phyloP scores from a whole-genome alignment of 2,113 vertebrate genomes.

The Anarhynchus alexandrinus region DNA sequence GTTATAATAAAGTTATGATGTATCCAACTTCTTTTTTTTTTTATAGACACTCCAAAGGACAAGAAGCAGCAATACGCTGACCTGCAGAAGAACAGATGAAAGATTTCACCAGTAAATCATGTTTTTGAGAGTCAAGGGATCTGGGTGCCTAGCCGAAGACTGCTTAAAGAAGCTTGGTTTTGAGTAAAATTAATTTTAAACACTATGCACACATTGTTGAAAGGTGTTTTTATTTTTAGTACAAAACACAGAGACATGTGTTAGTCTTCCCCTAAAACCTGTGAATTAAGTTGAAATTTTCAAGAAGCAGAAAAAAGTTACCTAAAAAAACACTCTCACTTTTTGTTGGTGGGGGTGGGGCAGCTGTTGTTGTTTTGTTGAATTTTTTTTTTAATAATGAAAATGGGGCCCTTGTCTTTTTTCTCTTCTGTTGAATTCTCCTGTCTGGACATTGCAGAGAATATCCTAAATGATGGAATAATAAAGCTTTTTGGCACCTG shows the following conservation, averaged over 20 bases:
- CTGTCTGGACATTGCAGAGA: neutral
- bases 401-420: neutral
- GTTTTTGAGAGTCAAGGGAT: neutral
- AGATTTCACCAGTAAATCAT: neutral
- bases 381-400: neutral
- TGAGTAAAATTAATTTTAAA: neutral
- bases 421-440: neutral
- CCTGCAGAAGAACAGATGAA: neutral
- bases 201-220: neutral
- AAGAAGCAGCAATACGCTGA: neutral
- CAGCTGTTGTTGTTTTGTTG: neutral
- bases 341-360: neutral
- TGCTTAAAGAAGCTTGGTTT: neutral
- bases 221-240: neutral
- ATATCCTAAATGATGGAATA: neutral
- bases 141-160: neutral
- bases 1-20: neutral
- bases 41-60: neutral
- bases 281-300: neutral
- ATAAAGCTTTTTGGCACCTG: neutral
- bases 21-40: neutral
- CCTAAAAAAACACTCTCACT: neutral
- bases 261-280: neutral
- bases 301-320: neutral
- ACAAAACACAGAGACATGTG: neutral